Evolutionary conservation across 2,888 invertebrate species (phyloP).

Genomic region (Hemistola chrysoprasaria): DNA sequence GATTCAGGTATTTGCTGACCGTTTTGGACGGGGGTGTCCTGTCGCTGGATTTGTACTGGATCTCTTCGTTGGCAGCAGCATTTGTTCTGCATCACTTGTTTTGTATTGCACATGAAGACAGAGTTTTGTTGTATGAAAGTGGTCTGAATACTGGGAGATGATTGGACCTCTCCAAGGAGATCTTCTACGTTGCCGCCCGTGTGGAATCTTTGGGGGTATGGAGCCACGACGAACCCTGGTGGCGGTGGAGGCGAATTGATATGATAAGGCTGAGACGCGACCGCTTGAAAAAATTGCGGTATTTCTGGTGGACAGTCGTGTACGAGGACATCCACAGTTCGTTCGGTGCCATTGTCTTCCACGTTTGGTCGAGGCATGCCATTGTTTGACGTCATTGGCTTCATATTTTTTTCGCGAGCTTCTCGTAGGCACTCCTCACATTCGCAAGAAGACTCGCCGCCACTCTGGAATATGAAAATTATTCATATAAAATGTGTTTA

Average conservation of each 20-base stretch:
- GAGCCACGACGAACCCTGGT: constrained; percentile 68
- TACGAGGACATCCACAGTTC: constrained; percentile 70
- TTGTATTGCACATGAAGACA: constrained; percentile 76
- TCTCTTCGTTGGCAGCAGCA: constrained; percentile 67
- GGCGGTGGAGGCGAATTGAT: constrained; percentile 47
- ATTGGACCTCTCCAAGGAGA: constrained; percentile 85
- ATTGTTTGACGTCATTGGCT: constrained; percentile 32
- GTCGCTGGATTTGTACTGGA: constrained; percentile 31
- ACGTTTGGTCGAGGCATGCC: constrained; percentile 41
- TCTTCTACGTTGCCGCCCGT: constrained; percentile 86
- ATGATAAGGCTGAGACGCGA: constrained; percentile 68
- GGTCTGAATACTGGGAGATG: constrained; percentile 66
- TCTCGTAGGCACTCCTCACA: constrained; percentile 71
- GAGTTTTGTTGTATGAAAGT: constrained; percentile 76
- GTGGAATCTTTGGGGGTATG: constrained; percentile 69
- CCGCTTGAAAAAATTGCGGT: constrained; percentile 70
- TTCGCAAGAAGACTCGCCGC: constrained; percentile 68
- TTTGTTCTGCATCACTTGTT: constrained; percentile 63
- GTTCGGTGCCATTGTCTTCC: constrained; percentile 54
- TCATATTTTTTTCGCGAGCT: constrained; percentile 26
- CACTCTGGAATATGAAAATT: constrained; percentile 61
- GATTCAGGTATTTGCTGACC: constrained; percentile 33
- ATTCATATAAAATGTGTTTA: constrained; percentile 2
- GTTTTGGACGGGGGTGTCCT: constrained; percentile 11
- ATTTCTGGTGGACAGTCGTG: constrained; percentile 69